phyloP scores from a whole-genome alignment of 2,797 vertebrate genomes.

The Phyllotis vaccarum region DNA sequence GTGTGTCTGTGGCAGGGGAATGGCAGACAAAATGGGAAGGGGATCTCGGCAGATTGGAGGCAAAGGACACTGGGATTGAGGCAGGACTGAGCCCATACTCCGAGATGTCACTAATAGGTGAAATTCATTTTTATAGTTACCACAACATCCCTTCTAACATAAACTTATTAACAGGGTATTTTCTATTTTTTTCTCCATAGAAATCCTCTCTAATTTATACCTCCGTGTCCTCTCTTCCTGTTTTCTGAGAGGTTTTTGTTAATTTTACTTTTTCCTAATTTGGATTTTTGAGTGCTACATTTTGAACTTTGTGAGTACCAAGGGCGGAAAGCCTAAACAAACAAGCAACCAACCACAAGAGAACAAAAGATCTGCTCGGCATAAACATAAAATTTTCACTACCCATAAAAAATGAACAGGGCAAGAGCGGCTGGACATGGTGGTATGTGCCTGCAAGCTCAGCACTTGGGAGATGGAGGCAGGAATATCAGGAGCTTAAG shows the following conservation, averaged over 20 bases:
- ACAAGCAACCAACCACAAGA: background rate
- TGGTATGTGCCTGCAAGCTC: background rate
- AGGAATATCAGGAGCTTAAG: background rate
- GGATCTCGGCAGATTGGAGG: background rate
- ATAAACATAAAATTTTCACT: background rate
- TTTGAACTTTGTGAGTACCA: background rate
- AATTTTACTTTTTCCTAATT: slow-evolving; percentile 28
- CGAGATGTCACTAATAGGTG: background rate
- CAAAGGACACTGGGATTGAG: background rate
- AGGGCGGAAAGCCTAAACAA: background rate
- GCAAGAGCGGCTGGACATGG: background rate
- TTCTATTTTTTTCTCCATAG: background rate
- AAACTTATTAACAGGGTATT: background rate
- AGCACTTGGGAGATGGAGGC: background rate
- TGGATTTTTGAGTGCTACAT: background rate
- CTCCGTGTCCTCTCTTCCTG: background rate
- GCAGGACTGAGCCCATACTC: background rate
- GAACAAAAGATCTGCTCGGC: background rate
- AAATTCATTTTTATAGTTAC: slow-evolving; percentile 22
- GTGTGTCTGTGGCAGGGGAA: background rate
- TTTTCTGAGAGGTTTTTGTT: slow-evolving; percentile 32
- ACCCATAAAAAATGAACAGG: background rate
- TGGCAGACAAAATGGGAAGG: background rate
- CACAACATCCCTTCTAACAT: background rate
- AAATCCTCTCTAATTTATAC: background rate